These are phyloP conservation scores for Synchiropus splendidus DNA, from an alignment of 2,113 vertebrate genomes.

Conservation along the genomic window DNA sequence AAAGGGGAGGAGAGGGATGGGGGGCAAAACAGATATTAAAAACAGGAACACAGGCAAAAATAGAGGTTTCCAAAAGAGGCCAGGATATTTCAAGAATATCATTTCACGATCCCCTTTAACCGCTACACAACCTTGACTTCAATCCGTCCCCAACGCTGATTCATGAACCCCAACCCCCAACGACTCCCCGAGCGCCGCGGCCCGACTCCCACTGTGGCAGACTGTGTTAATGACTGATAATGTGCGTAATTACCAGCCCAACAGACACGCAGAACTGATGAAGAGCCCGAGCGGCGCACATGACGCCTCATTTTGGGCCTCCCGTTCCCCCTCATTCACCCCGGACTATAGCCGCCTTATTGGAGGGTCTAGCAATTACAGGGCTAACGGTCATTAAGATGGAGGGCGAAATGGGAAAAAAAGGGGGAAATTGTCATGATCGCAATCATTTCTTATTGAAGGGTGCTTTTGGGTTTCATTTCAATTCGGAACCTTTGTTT, in stretches of 20 bases:
- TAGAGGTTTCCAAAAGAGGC: not conserved
- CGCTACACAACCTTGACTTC: not conserved
- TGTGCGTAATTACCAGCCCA: conserved; percentile 61
- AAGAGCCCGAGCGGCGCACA: conserved; percentile 27
- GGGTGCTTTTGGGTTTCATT: conserved; percentile 34
- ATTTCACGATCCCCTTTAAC: too few relatives aligned
- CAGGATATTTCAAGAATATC: too few relatives aligned
- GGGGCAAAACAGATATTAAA: conserved; percentile 22
- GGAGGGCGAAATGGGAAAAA: conserved; percentile 39
- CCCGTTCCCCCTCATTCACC: conserved; percentile 47
- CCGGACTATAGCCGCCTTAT: conserved; percentile 38
- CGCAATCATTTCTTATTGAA: conserved; percentile 46
- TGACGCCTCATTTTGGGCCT: conserved; percentile 41
- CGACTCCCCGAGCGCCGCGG: conserved; percentile 2
- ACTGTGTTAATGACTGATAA: conserved; percentile 59
- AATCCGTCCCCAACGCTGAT: conserved; percentile 11
- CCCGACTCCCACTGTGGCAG: conserved; percentile 31
- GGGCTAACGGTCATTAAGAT: conserved; percentile 36
- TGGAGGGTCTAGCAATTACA: conserved; percentile 33
- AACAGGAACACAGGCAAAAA: not conserved
- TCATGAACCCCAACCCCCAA: conserved; percentile 3
- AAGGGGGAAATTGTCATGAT: conserved; percentile 34
- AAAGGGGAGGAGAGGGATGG: conserved; percentile 5
- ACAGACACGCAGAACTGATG: conserved; percentile 45
- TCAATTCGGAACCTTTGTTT: conserved; percentile 10